Conservation (phyloP, 2,888 invertebrate genomes). For the Pollenia griseotomentosa region DNA sequence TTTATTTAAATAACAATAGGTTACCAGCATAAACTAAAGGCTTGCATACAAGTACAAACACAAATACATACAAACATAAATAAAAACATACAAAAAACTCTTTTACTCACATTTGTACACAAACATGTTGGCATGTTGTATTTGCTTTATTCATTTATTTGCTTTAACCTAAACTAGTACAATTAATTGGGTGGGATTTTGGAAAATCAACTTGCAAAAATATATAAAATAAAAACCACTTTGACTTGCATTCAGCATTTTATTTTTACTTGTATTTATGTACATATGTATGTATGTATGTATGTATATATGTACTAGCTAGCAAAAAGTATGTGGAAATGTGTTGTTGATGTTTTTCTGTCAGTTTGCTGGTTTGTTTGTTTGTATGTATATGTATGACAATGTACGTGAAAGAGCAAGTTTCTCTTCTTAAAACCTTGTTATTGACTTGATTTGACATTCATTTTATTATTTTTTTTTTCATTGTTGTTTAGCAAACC, state of each 20-base stretch:
- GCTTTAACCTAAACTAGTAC: conserved; percentile 54
- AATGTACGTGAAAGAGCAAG: conserved; percentile 60
- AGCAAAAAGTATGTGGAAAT: neutral
- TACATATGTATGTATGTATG: neutral
- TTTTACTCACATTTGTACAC: neutral
- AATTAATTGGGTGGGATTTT: conserved; percentile 70
- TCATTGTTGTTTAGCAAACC: conserved; percentile 33
- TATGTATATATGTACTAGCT: neutral
- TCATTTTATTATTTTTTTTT: conserved; percentile 62
- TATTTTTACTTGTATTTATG: neutral
- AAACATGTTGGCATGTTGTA: neutral
- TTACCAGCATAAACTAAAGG: conserved; percentile 69
- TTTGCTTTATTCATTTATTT: conserved; percentile 41
- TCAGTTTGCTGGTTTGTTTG: neutral
- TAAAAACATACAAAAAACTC: conserved; percentile 17
- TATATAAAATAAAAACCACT: conserved; percentile 49
- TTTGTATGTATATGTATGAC: conserved; percentile 23
- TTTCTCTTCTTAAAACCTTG: conserved; percentile 72
- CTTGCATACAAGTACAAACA: conserved; percentile 50
- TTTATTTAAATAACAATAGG: conserved; percentile 62
- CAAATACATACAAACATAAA: neutral
- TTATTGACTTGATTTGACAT: conserved; percentile 74
- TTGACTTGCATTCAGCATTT: conserved; percentile 60
- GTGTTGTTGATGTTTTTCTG: conserved; percentile 2
- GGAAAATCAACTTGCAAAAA: conserved; percentile 57